Evolutionary conservation across 2,113 vertebrate genomes (phyloP), one percentile per base, ranked within the genome.

Genomic region (Corydoras sp.): DNA sequence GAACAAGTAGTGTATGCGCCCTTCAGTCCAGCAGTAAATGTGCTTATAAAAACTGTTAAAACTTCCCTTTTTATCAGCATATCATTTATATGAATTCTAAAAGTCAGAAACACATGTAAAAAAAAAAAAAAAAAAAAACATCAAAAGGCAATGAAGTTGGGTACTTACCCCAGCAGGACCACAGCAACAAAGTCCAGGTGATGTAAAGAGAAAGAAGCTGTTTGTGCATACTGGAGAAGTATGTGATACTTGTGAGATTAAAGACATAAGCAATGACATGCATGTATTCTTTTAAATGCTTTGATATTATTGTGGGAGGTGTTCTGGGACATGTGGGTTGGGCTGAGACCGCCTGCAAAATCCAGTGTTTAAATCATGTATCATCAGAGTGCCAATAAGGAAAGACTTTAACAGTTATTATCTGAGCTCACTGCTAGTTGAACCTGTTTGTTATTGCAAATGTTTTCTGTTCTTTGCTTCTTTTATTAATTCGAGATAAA

Each of bases 121-220:
- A 15, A 15, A 62, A 4, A 13, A 50, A 24, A 14, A 49, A n/a
- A 59, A 11, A 15, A n/a, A 12, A 1, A 14, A 69, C 15, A 35
- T 4, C 35, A 10, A 69, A 49, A 56, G 10, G n/a, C n/a, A n/a
- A n/a, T n/a, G n/a, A 24, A 13, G 10, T 48, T n/a, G 31, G 24
- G 58, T 79, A 80, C 81, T 81, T 75, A 83, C 81, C 79, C 50
- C 65, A 62, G 74, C 68, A 78, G 24, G 73, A 35, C 51, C 18
- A 18, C 62, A 79, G 56, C 54, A 83, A 65, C 69, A 83, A 60
- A 9, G 58, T 63, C 50, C 62, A 66, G 13, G 74, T 69, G 35
- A 76, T 3, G 49, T 68, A 77, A 29, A 83, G 59, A 76, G 59
- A 78, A 29, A 78, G 62, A 15, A 79, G 69, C 24, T 13, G 59